phyloP scores from a whole-genome alignment of 2,888 invertebrate genomes.

The Rhogogaster chlorosoma region DNA sequence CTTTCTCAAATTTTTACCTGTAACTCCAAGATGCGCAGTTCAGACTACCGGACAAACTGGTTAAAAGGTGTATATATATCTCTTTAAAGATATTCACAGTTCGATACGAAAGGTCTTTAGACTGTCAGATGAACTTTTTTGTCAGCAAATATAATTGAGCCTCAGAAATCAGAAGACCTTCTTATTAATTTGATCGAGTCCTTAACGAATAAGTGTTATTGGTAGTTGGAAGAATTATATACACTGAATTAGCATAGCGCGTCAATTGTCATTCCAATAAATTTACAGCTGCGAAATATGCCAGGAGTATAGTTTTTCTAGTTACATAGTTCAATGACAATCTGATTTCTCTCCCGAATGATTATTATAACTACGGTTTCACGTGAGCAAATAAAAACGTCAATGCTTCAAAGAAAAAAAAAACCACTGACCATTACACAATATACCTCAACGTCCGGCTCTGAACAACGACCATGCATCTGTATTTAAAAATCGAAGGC shows the following conservation, averaged over 20 bases:
- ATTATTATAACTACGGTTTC: not conserved
- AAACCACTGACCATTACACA: not conserved
- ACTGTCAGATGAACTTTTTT: no score
- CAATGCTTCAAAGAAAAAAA: not conserved
- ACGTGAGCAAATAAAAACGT: not conserved
- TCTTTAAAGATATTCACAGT: no score
- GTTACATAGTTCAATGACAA: not conserved
- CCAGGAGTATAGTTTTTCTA: not conserved
- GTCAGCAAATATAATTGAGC: no score
- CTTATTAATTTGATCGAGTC: no score
- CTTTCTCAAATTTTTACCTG: not conserved
- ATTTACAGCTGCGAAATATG: not conserved
- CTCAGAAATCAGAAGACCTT: no score
- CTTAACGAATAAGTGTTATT: no score
- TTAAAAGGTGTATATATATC: no score
- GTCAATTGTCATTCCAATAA: slow-evolving; percentile 1
- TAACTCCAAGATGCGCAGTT: not conserved
- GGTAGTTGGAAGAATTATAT: not conserved
- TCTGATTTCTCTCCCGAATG: not conserved
- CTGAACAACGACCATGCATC: not conserved
- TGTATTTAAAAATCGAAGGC: not conserved
- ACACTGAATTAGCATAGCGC: not conserved
- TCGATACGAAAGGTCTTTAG: no score
- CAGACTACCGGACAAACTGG: not conserved
- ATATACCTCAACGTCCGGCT: not conserved